Evolutionary conservation across 2,888 invertebrate species (phyloP), one percentile per base, ranked within the genome.

Genomic region (Lydus trimaculatus): DNA sequence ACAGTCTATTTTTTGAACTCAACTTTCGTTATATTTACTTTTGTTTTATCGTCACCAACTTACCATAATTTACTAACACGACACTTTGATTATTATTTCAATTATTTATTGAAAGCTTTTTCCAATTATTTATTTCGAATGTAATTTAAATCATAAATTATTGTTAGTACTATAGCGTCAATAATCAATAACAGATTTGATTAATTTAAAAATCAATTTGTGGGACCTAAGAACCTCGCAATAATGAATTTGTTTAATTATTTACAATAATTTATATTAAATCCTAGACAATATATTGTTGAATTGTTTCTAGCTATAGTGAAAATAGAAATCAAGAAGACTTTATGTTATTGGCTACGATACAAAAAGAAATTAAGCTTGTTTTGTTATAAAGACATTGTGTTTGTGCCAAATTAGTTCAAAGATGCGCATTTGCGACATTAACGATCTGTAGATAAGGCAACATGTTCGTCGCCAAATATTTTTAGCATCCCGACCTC

Each of bases 341-440:
- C 6, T 23, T 11, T 5, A 20, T 56, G 4, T 15, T 31, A 36
- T 64, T 67, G 67, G 64, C 66, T 13, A 11, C 23, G 9, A 31
- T 28, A 70, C 62, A 70, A 66, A 48, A 66, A 64, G 62, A 59
- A 63, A 58, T 62, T 61, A 13, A 39, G 31, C 25, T 73, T 72
- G 71, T 72, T 67, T 66, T 72, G 61, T 72, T 74, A 64, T 67
- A 70, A 72, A 70, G 70, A 71, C 68, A 58, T 65, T 66, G 69
- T 70, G 67, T 73, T 72, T 73, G 75, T 78, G 78, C 78, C 78
- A 78, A 76, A 76, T 75, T 74, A 75, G 75, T 73, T 75, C 71
- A 73, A 77, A 76, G 75, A 73, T 76, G 75, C 73, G 75, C 75
- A 74, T 71, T 76, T 76, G 69, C 75, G 72, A 73, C 75, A 75